Evolutionary conservation across 2,113 vertebrate species (phyloP), one percentile per base, ranked within the genome.

Genomic region (Nicator chloris): DNA sequence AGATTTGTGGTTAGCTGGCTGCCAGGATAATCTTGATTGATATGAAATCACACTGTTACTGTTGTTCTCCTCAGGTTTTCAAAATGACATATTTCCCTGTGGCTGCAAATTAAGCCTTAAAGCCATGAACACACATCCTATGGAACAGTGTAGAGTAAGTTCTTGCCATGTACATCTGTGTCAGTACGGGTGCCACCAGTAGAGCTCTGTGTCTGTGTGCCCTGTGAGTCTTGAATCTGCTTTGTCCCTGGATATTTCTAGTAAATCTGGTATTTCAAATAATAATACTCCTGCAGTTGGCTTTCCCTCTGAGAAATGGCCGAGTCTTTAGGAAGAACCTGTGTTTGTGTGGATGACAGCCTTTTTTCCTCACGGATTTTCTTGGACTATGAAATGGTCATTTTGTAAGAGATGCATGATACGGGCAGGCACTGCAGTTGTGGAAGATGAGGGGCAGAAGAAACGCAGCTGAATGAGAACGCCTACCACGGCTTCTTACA

Each of bases 401-500:
- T 77, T 82, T 85, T 56, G 13, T 75, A 30, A 42, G 20, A 88
- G 26, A 84, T 18, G 8, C 17, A 44, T 57, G 28, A 23, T 65
- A 53, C 28, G 7, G 13, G 17, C 64, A 59, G 73, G n/a, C 17
- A 20, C 23, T 73, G 37, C 39, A 39, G 2, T 19, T 81, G 27
- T 31, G 54, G 30, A 79, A 24, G 13, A 0, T 68, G 56, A 68
- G 30, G 33, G 39, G 54, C 35, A 31, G n/a, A 82, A 47, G 35
- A 81, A 49, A 61, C 33, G 12, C 57, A 85, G 14, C n/a, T 69
- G 27, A 50, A 64, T 64, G 39, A 78, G 69, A 63, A 8, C 13
- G 17, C 26, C 15, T 73, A 26, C 39, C 15, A 3, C 0, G 0
- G 31, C 51, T 86, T 60, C 49, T 18, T 80, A 28, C 4, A n/a